Evolutionary conservation across 2,888 invertebrate genomes (phyloP), one percentile per base, ranked within the genome.

Genomic region (Nomada goodeniana): DNA sequence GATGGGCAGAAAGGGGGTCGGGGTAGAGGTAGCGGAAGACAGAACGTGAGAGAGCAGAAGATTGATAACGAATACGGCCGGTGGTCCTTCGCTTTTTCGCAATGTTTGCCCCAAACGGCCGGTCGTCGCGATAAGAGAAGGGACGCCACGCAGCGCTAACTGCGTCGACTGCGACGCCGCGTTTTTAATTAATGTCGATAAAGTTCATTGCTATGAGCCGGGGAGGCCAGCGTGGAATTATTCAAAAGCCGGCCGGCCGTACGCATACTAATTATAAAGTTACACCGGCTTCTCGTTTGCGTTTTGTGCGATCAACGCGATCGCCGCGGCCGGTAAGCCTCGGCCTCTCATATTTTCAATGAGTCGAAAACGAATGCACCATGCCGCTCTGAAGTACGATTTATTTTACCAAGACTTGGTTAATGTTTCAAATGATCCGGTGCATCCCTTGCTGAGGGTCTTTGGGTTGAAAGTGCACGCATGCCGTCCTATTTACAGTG

Each of bases 81-180:
- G 88, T 89, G 90, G 91, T 92, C 92, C 91, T 92, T 90, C 91
- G 92, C 91, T 93, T 93, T 93, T 93, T 92, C 91, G 91, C 91
- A 91, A 91, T 93, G 92, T 93, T 93, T 93, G 89, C 91, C 78
- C 83, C 88, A 89, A 89, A 88, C 90, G 86, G 84, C 90, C 91
- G 91, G 91, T 87, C 88, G 87, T 71, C 86, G 90, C 89, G 91
- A 92, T 92, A 92, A 92, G 91, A 91, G 83, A 73, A 85, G 86
- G 88, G 88, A 36, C 65, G 76, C 80, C 76, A 57, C 73, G 81
- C 87, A 84, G 85, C 85, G 89, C 84, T 86, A 85, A 86, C 88
- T 86, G 88, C 87, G 88, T 76, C 77, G 80, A 86, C 88, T 83
- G 87, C 88, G 89, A 80, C 90, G 86, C 89, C 91, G 90, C 91